These are phyloP conservation scores for Temnothorax unifasciatus DNA, from an alignment of 2,888 invertebrate genomes.

Conservation along the genomic window DNA sequence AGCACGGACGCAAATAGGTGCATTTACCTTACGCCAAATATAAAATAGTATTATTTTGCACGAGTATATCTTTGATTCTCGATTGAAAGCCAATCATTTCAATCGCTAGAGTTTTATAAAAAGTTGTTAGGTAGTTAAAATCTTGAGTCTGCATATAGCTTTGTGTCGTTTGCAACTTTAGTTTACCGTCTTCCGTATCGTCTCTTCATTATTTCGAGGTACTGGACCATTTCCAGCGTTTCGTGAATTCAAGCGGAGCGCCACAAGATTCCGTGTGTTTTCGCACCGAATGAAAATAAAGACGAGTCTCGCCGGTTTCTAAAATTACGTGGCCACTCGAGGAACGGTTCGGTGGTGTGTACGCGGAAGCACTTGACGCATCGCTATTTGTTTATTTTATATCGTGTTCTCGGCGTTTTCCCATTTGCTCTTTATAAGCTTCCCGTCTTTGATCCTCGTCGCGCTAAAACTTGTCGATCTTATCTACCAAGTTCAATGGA, in stretches of 20 bases:
- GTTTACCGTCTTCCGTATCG: neutral
- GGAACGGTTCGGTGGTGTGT: conserved; percentile 31
- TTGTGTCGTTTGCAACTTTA: neutral
- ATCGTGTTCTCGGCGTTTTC: conserved; percentile 1
- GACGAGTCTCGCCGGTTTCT: conserved; percentile 77
- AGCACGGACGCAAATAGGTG: too few species aligned
- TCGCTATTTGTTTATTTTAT: conserved; percentile 36
- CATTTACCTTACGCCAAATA: neutral
- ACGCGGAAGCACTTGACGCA: conserved; percentile 9
- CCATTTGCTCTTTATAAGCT: conserved; percentile 25
- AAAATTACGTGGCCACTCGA: conserved; percentile 75
- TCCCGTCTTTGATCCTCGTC: conserved; percentile 30
- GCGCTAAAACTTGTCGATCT: neutral
- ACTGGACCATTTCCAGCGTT: neutral
- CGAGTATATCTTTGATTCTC: neutral
- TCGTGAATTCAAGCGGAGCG: neutral
- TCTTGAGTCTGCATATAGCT: neutral
- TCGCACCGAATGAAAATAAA: conserved; percentile 76
- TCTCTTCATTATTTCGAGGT: neutral
- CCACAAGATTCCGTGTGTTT: neutral
- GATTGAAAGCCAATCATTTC: neutral
- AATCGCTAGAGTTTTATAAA: neutral
- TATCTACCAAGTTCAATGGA: conserved; percentile 21
- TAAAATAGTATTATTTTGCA: neutral
- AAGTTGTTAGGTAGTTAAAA: neutral